A percentile compares a stretch with the other conserved stretches of the same genome.
These are phyloP conservation scores for Cetoscarus ocellatus DNA, from an alignment of 2,797 vertebrate genomes.

Conservation along the genomic window DNA sequence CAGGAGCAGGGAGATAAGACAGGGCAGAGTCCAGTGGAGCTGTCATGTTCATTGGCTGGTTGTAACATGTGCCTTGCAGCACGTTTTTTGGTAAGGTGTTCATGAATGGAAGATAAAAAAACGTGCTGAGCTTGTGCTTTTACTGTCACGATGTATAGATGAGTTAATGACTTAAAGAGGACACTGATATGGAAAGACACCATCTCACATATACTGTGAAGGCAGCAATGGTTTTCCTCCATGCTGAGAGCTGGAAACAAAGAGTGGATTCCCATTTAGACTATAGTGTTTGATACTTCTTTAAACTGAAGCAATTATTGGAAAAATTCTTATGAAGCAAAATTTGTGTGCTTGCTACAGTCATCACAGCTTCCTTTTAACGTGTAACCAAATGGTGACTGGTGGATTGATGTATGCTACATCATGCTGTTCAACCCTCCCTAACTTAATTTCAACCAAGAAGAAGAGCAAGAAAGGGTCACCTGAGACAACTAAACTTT, in stretches of 20 bases:
- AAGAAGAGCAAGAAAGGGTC: too few species aligned
- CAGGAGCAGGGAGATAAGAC: constrained; percentile 59
- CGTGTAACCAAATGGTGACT: background rate
- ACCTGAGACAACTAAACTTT: too few species aligned
- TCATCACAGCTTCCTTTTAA: background rate
- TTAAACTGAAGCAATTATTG: too few species aligned
- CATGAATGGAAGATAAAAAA: background rate
- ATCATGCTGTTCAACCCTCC: too few species aligned
- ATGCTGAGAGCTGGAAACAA: too few species aligned
- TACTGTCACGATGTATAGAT: background rate
- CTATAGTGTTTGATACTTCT: too few species aligned
- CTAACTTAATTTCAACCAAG: too few species aligned
- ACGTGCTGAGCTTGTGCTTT: constrained; percentile 24
- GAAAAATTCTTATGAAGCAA: too few species aligned
- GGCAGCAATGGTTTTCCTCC: background rate
- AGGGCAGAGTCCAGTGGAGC: constrained; percentile 59
- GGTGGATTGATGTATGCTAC: too few species aligned
- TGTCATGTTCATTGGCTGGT: constrained; percentile 8
- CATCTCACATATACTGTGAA: background rate
- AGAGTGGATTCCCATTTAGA: too few species aligned
- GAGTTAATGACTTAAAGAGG: background rate
- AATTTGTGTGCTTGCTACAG: too few species aligned
- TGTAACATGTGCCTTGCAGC: background rate
- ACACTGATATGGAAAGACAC: background rate
- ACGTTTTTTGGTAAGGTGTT: background rate